These are phyloP conservation scores for Rhineura floridana DNA, from an alignment of 2,113 vertebrate genomes.

Conservation along the genomic window DNA sequence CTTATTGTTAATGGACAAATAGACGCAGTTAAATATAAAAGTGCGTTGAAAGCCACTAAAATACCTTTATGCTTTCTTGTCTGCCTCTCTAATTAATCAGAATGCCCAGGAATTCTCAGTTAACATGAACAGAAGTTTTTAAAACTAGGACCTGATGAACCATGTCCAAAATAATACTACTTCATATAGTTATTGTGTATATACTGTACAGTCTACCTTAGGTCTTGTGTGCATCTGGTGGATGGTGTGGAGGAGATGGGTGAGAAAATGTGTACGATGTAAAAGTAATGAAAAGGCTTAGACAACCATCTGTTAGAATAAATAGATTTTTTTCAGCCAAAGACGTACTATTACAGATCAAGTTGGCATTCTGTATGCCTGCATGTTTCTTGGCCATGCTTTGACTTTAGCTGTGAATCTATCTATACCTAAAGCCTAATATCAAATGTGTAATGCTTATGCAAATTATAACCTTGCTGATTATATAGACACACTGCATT, in stretches of 20 bases:
- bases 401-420: not conserved
- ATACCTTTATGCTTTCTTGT: too few relatives aligned
- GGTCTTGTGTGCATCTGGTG: not conserved
- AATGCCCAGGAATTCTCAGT: not conserved
- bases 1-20: too few relatives aligned
- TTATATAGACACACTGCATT: too few relatives aligned
- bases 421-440: too few relatives aligned
- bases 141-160: not conserved
- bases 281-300: not conserved
- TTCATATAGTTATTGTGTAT: not conserved
- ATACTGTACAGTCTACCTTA: too few relatives aligned
- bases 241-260: not conserved
- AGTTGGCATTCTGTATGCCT: not conserved
- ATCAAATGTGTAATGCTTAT: too few relatives aligned
- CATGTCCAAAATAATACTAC: not conserved
- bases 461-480: too few relatives aligned
- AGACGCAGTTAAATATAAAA: too few relatives aligned
- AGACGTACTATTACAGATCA: not conserved
- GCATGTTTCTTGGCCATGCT: not conserved
- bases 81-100: not conserved
- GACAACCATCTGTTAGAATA: not conserved
- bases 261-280: not conserved
- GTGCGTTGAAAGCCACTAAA: too few relatives aligned
- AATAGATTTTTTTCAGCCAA: not conserved
- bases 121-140: not conserved